phyloP scores from a whole-genome alignment of 2,797 vertebrate genomes.

The Euthynnus affinis region DNA sequence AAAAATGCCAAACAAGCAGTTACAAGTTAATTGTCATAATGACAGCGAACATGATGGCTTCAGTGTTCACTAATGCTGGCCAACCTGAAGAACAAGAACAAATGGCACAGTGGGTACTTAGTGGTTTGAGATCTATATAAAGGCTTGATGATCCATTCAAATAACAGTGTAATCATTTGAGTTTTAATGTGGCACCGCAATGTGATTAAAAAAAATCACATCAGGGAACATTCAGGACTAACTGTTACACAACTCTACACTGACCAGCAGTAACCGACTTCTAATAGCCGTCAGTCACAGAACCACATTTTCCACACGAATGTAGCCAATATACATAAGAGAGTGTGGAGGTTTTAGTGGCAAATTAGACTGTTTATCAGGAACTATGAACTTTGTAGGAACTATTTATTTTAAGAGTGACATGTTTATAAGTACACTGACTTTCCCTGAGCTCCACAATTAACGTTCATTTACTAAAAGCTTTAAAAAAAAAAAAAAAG shows the following conservation, averaged over 20 bases:
- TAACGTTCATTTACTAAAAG: not conserved
- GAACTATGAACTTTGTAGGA: not conserved
- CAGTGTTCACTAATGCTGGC: not conserved
- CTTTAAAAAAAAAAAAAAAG: too few relatives aligned
- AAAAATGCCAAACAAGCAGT: not conserved
- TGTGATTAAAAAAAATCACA: too few relatives aligned
- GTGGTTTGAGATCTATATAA: too few relatives aligned
- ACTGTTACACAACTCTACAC: too few relatives aligned
- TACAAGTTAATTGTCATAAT: not conserved
- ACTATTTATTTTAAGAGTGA: too few relatives aligned
- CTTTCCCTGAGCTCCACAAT: not conserved
- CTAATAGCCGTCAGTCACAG: too few relatives aligned
- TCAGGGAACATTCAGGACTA: too few relatives aligned
- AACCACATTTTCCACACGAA: not conserved
- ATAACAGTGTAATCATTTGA: too few relatives aligned
- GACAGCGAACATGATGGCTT: not conserved
- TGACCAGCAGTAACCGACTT: too few relatives aligned
- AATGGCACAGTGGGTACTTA: not conserved
- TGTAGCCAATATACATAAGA: not conserved
- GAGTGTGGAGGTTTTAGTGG: not conserved
- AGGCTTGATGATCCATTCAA: too few relatives aligned
- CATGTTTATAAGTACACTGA: too few relatives aligned
- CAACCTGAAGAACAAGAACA: not conserved
- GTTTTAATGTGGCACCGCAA: too few relatives aligned
- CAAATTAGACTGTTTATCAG: not conserved